A percentile compares a stretch with the other conserved stretches of the same genome.
phyloP scores from a whole-genome alignment of 2,888 invertebrate species.

The Epirrita christyi region DNA sequence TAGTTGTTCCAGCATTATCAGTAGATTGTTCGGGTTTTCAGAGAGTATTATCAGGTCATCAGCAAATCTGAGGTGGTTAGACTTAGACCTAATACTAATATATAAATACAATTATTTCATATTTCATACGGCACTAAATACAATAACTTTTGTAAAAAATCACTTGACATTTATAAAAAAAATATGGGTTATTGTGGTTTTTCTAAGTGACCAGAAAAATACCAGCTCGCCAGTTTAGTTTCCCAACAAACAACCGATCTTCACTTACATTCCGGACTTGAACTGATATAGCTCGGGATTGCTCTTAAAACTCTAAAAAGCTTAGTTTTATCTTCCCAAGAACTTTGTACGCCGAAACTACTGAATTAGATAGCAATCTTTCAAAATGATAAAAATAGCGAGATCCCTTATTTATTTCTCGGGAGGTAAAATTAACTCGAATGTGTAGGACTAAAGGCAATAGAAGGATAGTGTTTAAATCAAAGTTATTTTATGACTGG shows the following conservation, averaged over 20 bases:
- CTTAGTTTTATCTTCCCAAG: constrained; percentile 37
- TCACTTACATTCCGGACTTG: constrained; percentile 22
- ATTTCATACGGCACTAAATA: too few relatives aligned
- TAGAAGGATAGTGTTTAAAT: constrained; percentile 4
- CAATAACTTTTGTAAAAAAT: too few relatives aligned
- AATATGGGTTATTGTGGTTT: too few relatives aligned
- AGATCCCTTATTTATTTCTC: constrained; percentile 65
- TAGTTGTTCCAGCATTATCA: too few relatives aligned
- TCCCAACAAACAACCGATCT: constrained; percentile 24
- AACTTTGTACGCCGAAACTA: constrained; percentile 53
- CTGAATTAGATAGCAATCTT: constrained; percentile 73
- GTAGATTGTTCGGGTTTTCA: too few relatives aligned
- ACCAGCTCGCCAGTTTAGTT: constrained; percentile 21
- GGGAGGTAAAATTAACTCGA: constrained; percentile 69
- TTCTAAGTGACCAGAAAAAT: neutral
- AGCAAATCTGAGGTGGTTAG: too few relatives aligned
- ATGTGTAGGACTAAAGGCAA: constrained; percentile 32
- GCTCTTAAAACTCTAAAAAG: constrained; percentile 35
- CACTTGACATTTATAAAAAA: too few relatives aligned
- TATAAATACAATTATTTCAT: too few relatives aligned
- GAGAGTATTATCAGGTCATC: too few relatives aligned
- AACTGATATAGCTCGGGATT: constrained; percentile 20
- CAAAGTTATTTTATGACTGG: too few relatives aligned
- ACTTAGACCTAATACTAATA: too few relatives aligned
- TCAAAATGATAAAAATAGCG: constrained; percentile 70